These are phyloP conservation scores for Poecilia picta DNA, from an alignment of 2,797 vertebrate genomes.

Conservation along the genomic window DNA sequence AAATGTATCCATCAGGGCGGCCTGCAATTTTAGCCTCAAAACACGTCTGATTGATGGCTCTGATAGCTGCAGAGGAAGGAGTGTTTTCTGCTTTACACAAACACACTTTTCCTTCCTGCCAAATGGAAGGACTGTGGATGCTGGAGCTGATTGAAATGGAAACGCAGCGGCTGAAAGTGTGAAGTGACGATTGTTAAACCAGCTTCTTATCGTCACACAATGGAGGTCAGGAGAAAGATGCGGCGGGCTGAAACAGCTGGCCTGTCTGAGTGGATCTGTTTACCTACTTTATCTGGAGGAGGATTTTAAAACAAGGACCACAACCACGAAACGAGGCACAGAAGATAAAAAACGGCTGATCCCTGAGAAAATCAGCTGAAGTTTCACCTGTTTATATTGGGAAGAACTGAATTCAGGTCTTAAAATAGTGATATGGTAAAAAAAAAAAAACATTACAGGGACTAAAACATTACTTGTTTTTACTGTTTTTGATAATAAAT, in stretches of 20 bases:
- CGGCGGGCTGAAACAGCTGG: constrained; percentile 70
- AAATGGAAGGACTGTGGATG: constrained; percentile 29
- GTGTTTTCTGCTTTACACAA: constrained; percentile 22
- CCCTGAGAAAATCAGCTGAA: constrained; percentile 6
- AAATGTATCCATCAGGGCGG: constrained; percentile 67
- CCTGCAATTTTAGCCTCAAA: constrained; percentile 61
- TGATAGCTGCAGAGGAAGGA: constrained; percentile 63
- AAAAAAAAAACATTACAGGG: no score
- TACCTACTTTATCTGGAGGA: constrained; percentile 43
- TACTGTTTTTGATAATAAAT: no score
- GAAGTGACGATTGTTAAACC: constrained; percentile 70
- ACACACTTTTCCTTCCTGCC: constrained; percentile 4
- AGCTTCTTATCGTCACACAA: constrained; percentile 50
- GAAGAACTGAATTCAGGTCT: no score
- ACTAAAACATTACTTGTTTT: no score
- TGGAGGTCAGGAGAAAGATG: constrained; percentile 61
- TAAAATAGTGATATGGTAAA: no score
- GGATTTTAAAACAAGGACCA: background rate
- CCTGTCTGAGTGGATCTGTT: constrained; percentile 57
- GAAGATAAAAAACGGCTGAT: constrained; percentile 2
- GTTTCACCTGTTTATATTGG: constrained; percentile 1
- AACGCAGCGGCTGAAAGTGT: constrained; percentile 54
- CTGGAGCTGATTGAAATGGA: constrained; percentile 33
- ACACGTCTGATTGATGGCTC: constrained; percentile 72
- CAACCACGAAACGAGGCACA: no score